Evolutionary conservation across 2,888 invertebrate genomes (phyloP), one percentile per base, ranked within the genome.

Genomic region (Orthosia cruda): DNA sequence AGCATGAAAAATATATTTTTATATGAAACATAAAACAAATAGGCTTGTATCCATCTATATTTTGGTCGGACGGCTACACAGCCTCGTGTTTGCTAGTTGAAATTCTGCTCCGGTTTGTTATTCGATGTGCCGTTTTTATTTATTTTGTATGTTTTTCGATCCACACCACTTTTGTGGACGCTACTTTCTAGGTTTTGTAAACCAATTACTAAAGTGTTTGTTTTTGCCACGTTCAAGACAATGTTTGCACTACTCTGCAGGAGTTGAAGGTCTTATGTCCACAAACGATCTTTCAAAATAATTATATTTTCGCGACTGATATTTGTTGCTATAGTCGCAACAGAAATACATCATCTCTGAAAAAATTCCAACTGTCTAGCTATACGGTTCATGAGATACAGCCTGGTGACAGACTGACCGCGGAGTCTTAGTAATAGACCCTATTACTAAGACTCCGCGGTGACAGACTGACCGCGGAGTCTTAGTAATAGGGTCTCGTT

Each of bases 91-190:
- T n/a, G 67, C 70, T 71, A 63, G 68, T 80, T 71, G 62, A 77
- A 73, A 83, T 83, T 83, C 83, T 66, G 63, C n/a, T 23, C 50
- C 1, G 20, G 67, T 73, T 74, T 71, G 66, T 65, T 75, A 68
- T 74, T 74, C 20, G 49, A 52, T 63, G 57, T 57, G 45, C 16
- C 20, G 15, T 59, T 76, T 76, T 58, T 61, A 57, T 80, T 77
- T 72, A 62, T 69, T 71, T 72, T 65, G n/a, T 67, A 45, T 54
- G 12, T 52, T 4, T 69, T 65, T 58, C 50, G 20, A 69, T 32
- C 26, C 15, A 15, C 58, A 4, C n/a, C 49, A 15, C 4, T 70
- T 71, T 61, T 65, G 55, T 52, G 18, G 50, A 23, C 16, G 49
- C 12, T 16, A n/a, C 18, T 49, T 49, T 49, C 32, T 62, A 69